These are phyloP conservation scores for Calonectris borealis DNA, from an alignment of 2,113 vertebrate genomes.

Conservation along the genomic window DNA sequence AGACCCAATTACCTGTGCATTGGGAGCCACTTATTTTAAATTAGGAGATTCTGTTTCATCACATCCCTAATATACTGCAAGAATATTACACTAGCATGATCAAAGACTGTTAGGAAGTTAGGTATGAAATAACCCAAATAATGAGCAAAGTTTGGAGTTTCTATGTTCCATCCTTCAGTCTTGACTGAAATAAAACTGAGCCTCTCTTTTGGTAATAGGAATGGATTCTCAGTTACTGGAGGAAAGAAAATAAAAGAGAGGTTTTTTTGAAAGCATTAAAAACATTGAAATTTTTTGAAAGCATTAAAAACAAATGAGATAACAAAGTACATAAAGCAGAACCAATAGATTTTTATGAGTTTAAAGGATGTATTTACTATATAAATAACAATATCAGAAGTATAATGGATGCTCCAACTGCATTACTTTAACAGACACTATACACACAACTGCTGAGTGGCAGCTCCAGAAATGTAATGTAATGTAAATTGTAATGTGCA, in stretches of 20 bases:
- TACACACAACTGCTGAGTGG: background rate
- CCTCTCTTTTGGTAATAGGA: background rate
- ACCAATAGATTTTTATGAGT: background rate
- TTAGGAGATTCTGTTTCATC: conserved; percentile 53
- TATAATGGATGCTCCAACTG: background rate
- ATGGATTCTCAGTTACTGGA: background rate
- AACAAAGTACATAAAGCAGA: background rate
- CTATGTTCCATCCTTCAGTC: background rate
- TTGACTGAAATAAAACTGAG: background rate
- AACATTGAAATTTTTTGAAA: background rate
- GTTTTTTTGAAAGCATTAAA: background rate
- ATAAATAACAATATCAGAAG: background rate
- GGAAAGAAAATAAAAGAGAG: background rate
- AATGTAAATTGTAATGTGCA: background rate
- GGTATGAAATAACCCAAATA: background rate
- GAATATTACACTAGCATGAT: background rate
- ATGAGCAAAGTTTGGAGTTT: background rate
- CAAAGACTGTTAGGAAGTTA: conserved; percentile 25
- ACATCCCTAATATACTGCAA: background rate
- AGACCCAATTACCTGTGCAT: conserved; percentile 26
- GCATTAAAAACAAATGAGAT: background rate
- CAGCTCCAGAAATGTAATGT: background rate
- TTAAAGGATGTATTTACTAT: background rate
- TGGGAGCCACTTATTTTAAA: conserved; percentile 35
- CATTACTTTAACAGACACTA: background rate